Conservation (phyloP, 2,888 invertebrate species). For the Ochropacha duplaris region DNA sequence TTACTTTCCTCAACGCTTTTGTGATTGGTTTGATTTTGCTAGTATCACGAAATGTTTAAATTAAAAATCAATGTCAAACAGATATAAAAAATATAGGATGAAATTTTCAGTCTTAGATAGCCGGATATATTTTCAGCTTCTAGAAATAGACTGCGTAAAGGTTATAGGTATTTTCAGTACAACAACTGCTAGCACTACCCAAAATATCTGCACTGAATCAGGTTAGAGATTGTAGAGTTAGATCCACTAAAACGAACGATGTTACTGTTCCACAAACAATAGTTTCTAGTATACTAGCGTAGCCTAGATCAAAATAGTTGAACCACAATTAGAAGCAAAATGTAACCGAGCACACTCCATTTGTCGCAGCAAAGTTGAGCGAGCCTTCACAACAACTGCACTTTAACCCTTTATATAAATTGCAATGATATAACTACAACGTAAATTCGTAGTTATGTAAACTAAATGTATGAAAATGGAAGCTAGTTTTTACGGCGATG, state of each 20-base stretch:
- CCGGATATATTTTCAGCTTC: not conserved
- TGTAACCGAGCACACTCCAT: not conserved
- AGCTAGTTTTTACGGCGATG: too few relatives aligned
- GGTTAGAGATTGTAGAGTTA: not conserved
- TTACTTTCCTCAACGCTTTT: too few relatives aligned
- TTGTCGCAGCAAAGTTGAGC: not conserved
- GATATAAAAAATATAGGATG: too few relatives aligned
- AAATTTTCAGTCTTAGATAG: too few relatives aligned
- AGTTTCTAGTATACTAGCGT: not conserved
- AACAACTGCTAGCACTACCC: not conserved
- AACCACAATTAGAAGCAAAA: not conserved
- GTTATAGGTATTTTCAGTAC: not conserved
- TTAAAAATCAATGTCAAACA: too few relatives aligned
- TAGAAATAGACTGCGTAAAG: not conserved
- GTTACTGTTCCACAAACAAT: not conserved
- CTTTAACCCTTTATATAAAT: not conserved
- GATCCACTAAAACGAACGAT: not conserved
- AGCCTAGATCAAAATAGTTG: slow-evolving; percentile 3
- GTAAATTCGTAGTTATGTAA: not conserved
- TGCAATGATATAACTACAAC: not conserved
- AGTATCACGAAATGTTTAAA: too few relatives aligned
- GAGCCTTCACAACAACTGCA: not conserved
- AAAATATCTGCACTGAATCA: not conserved
- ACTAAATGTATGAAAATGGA: not conserved
- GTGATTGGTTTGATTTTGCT: too few relatives aligned